Evolutionary conservation across 1,140 invertebrate genomes (phyloP), one percentile per base, ranked within the genome.

Genomic region (Metaphire vulgaris): DNA sequence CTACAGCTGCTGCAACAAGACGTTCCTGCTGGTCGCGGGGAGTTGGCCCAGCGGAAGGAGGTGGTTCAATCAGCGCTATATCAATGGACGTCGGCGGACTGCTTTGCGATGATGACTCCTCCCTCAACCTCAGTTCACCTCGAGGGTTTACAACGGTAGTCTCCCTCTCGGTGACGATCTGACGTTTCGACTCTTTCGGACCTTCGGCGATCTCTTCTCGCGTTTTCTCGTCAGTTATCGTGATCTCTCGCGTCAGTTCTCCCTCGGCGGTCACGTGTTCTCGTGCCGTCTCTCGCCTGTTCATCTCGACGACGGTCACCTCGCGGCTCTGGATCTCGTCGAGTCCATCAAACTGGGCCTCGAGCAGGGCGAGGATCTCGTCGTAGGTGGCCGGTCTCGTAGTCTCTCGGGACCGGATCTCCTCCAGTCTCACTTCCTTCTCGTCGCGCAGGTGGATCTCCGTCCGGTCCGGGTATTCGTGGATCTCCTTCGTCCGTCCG

Each of bases 261-360:
- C 32, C 72, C 33, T 71, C 33, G 33, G 16, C 32, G n/a, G 32
- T 34, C n/a, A 73, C 31, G 1, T 21, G n/a, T 30, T 73, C 34
- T 6, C 72, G 30, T 12, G 29, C 28, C 16, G 72, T 34, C 33
- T 73, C 72, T 16, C 33, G 28, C 1, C 28, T 14, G 28, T 73
- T 73, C n/a, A 73, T 41, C 34, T 73, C 72, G 32, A 41, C 31
- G 1, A 73, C 33, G n/a, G 31, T 73, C 1, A 73, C 34, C 28
- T 73, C 72, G 1, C 41, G 33, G 56, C 72, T 73, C 72, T 73
- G 72, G 28, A 73, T 73, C 41, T 73, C 72, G 1, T 28, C 32
- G 1, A 73, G 32, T 16, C 33, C 72, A 2, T 73, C 41, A 21
- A 73, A 41, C 34, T 73, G 31, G 41, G 72, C 72, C 28, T 73